Base-by-base conservation (phyloP, 1,140 invertebrate genomes). In the Rhopalosiphum maidis region DNA sequence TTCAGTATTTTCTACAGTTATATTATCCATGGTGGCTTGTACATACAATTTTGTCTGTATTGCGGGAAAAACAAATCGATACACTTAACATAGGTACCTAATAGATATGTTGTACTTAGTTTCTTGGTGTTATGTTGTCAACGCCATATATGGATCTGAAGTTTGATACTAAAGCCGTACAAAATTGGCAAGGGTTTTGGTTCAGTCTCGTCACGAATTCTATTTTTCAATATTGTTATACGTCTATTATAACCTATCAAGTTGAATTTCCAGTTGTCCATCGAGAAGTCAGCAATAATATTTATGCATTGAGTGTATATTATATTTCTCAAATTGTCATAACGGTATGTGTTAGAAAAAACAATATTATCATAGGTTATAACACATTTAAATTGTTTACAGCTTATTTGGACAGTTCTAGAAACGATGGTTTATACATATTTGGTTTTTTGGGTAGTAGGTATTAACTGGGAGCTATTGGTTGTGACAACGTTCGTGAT, bases 241-340 rank as follows among this genome's bases (percentile, higher is more conserved):
- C 96, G 4, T 96, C 97, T 15, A 96, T 97, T 94, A 96, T 97
- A 94, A 97, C 96, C 5, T 97, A 97, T 95, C 97, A 97, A 0
- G 95, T 95, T 88, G 97, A 97, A 95, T 95, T 97, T 86, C 96
- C 96, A 0, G 95, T 97, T 68, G 95, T 97, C 51, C 95, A 97
- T 8, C 94, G 97, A 94, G 97, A 97, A 94, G 96, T 97, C 82
- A 96, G 96, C n/a, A 96, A 96, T 94, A 96, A 96, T 46, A 94
- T 97, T 22, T 97, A 97, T 94, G 95, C 96, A 30, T 96, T 96
- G 1, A 95, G 96, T 43, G 96, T 96, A 0, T 97, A 97, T 95
- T 97, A 97, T 95, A 93, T 97, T 87, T 96, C 97, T n/a, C 97
- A 97, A 95, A 96, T 97, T 94, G 94, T 97, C 93, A 96, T 97